Evolutionary conservation across 2,888 invertebrate genomes (phyloP).

Genomic region (Ophion ventricosus): DNA sequence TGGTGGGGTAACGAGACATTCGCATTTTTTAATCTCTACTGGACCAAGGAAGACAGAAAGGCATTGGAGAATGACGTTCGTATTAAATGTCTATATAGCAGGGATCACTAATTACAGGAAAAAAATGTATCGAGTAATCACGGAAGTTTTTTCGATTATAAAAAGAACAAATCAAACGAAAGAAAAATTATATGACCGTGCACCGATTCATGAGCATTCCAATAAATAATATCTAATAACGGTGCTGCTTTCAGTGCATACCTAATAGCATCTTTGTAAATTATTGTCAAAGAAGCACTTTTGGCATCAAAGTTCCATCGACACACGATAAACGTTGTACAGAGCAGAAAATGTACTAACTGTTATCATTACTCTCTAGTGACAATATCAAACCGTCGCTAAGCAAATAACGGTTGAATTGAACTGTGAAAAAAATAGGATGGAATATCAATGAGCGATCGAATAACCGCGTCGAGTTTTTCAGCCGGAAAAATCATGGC

Average conservation of each 20-base stretch:
- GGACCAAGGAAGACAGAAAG: constrained; percentile 84
- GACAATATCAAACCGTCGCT: background rate
- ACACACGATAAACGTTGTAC: too few relatives aligned
- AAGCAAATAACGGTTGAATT: background rate
- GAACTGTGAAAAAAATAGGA: background rate
- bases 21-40: constrained; percentile 84
- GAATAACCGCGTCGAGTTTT: background rate
- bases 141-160: background rate
- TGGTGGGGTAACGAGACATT: constrained; percentile 85
- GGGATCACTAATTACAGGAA: background rate
- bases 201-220: background rate
- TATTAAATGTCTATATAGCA: constrained; percentile 14
- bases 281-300: too few relatives aligned
- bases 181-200: background rate
- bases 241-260: background rate
- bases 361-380: too few relatives aligned
- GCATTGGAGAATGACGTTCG: constrained; percentile 70
- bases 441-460: background rate
- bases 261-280: background rate
- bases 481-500: constrained; percentile 84
- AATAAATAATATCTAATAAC: background rate
- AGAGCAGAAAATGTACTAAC: too few relatives aligned
- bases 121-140: background rate
- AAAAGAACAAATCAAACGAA: background rate
- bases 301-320: too few relatives aligned